These are phyloP conservation scores for Lycia hirtaria DNA, from an alignment of 2,888 invertebrate species.

Conservation along the genomic window DNA sequence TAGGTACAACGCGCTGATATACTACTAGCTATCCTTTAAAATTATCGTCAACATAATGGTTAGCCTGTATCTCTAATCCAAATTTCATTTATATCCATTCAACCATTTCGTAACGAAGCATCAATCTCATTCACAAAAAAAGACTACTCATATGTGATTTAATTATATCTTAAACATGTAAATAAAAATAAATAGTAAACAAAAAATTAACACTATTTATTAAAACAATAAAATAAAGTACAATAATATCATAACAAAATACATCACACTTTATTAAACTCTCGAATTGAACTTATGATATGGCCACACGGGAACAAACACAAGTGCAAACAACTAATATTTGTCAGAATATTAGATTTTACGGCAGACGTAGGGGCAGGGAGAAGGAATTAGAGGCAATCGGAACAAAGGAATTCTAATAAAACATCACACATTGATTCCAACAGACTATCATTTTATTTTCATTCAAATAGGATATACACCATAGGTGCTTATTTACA, in stretches of 20 bases:
- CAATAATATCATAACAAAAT: slow-evolving; percentile 21
- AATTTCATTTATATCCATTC: too few relatives aligned
- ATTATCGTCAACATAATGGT: too few relatives aligned
- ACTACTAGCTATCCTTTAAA: too few relatives aligned
- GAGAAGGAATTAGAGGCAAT: slow-evolving; percentile 35
- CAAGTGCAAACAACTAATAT: slow-evolving; percentile 22
- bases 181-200: slow-evolving; percentile 9
- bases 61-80: too few relatives aligned
- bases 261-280: slow-evolving; percentile 12
- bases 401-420: slow-evolving; percentile 51
- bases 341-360: slow-evolving; percentile 21
- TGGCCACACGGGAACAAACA: slow-evolving; percentile 34
- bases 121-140: too few relatives aligned
- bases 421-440: slow-evolving; percentile 70
- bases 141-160: too few relatives aligned
- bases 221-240: slow-evolving; percentile 26
- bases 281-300: slow-evolving; percentile 30
- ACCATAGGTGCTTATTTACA: slow-evolving; percentile 83
- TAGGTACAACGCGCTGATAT: too few relatives aligned
- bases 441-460: slow-evolving; percentile 82
- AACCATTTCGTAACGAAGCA: too few relatives aligned
- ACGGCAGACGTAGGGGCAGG: slow-evolving; percentile 20
- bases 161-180: too few relatives aligned
- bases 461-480: slow-evolving; percentile 76
- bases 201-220: slow-evolving; percentile 22